Evolutionary conservation across 1,140 invertebrate species (phyloP), one percentile per base, ranked within the genome.

Genomic region (Drosophila mojavensis): DNA sequence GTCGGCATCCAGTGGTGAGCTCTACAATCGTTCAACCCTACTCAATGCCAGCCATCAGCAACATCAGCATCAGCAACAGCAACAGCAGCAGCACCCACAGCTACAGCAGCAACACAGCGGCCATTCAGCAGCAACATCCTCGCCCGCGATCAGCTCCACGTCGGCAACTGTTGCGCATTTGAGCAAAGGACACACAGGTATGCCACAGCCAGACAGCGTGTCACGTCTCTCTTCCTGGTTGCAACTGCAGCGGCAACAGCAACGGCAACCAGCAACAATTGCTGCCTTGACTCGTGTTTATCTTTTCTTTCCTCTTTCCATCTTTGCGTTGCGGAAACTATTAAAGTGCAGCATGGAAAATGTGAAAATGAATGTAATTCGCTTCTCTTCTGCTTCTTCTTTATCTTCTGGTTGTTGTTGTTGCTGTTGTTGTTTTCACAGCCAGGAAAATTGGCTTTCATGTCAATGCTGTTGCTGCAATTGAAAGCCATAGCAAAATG

Each of bases 281-380:
- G 70, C 45, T 24, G 28, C 28, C 17, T 15, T 47, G 10, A 5
- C 30, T 56, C 30, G 11, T 36, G 28, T 30, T 26, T 53, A 36
- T 20, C 55, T 71, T 9, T 47, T 15, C 13, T 13, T 50, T 20
- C 4, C 9, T 62, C 13, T 61, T 26, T 50, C 11, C 48, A 9
- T n/a, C 36, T 45, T 67, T 54, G 75, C 63, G 3, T 72, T 86
- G 80, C 78, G 79, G 81, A 85, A 85, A 85, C 81, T 85, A 81
- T 85, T 85, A 78, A 81, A 66, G 62, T 53, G 79, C 75, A 72
- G 67, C 75, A 75, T 79, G 68, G 64, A 82, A 88, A 86, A 86
- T 86, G 82, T 82, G 82, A 86, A 86, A 88, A 88, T 88, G 79
- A 82, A 88, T 74, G 78, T 73, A 86, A 82, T 79, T 79, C 75